Conservation (phyloP, 2,888 invertebrate species). For the Zele albiditarsus region DNA sequence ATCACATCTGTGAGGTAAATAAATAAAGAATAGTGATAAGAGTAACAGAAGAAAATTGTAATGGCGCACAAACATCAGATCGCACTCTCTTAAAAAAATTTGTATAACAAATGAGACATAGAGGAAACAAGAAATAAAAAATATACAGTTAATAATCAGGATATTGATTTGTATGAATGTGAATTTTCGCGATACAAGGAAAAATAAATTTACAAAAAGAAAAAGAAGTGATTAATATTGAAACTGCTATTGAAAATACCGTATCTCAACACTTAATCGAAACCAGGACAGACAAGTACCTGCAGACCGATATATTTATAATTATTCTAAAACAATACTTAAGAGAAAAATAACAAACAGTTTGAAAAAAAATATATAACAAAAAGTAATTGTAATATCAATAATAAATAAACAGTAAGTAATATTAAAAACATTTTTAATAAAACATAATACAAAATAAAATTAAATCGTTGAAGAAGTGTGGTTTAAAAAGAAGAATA, state of each 20-base stretch:
- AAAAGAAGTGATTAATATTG: slow-evolving; percentile 38
- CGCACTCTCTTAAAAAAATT: slow-evolving; percentile 24
- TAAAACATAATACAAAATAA: slow-evolving; percentile 32
- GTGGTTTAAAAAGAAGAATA: neutral
- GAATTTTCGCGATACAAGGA: neutral
- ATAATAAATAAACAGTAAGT: slow-evolving; percentile 39
- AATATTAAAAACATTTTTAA: slow-evolving; percentile 37
- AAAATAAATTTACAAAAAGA: slow-evolving; percentile 17
- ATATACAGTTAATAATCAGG: neutral
- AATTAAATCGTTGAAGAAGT: slow-evolving; percentile 36
- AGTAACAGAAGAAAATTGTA: neutral
- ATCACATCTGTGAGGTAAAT: neutral
- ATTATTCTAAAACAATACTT: slow-evolving; percentile 48
- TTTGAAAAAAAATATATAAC: slow-evolving; percentile 13
- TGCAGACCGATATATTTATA: slow-evolving; percentile 69
- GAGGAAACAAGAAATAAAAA: slow-evolving; percentile 10
- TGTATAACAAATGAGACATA: slow-evolving; percentile 19
- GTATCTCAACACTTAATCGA: slow-evolving; percentile 52
- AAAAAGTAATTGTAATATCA: slow-evolving; percentile 23
- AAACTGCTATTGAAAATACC: neutral
- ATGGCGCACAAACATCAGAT: slow-evolving; percentile 3
- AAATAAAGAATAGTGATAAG: neutral
- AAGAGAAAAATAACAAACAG: slow-evolving; percentile 20
- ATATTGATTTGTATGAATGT: neutral
- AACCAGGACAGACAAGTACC: slow-evolving; percentile 68